Base-by-base conservation (phyloP, 2,797 vertebrate species). In the Squalus acanthias region DNA sequence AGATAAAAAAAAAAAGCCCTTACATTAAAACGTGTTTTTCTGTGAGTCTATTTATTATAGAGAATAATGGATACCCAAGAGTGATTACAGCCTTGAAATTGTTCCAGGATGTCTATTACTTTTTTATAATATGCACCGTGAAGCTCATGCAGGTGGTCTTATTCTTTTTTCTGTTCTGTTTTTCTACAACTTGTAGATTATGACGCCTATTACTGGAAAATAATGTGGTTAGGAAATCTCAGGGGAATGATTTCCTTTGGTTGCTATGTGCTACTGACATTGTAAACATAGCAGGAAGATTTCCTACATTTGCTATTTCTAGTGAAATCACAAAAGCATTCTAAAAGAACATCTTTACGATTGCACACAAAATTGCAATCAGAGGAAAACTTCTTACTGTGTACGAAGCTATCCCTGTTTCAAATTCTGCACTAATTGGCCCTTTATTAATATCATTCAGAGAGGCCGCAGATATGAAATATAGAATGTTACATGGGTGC, bases 61-160 rank as follows among this genome's bases (percentile, higher is more conserved):
- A 20, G 82, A n/a, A 93, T 93, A 93, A 93, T 67, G 60, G 60
- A 20, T 65, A 67, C 60, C 91, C 63, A 93, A 15, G 91, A 67
- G 91, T 65, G 63, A 93, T 67, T 65, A 39, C 91, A 65, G 63
- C 63, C 63, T 93, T 93, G 60, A 63, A 92, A n/a, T 93, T 67
- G 65, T 67, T 67, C 91, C 57, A 46, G 91, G 65, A 46, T 93
- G 60, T 67, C 15, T 33, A 67, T 93, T 93, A 67, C 33, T 22
- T 93, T 92, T 92, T 93, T 93, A 93, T n/a, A 93, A 63, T n/a
- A 22, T 93, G 89, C 63, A n/a, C 6, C 33, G 89, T 67, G 60
- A 93, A 39, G 63, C n/a, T 93, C 20, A n/a, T 13, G 17, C 87
- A 93, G 63, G 57, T 93, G 91, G 63, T 65, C 91, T 67, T 65